These are phyloP conservation scores for Ophioninae sp. DNA, from an alignment of 2,888 invertebrate genomes.

Conservation along the genomic window DNA sequence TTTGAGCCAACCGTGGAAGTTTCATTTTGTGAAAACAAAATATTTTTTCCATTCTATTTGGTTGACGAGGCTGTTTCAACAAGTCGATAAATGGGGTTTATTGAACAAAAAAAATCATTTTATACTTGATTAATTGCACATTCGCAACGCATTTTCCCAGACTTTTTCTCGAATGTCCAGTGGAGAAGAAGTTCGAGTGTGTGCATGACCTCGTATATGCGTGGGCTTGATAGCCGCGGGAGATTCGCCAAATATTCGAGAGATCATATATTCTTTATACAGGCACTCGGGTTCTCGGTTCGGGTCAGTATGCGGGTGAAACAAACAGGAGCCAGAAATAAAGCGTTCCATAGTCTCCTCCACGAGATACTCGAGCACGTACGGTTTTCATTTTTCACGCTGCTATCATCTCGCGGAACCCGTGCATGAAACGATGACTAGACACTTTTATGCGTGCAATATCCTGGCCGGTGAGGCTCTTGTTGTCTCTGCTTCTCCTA, in stretches of 20 bases:
- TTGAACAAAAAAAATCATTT: background rate
- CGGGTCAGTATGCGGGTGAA: constrained; percentile 42
- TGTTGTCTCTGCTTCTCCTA: background rate
- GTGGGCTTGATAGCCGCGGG: constrained; percentile 28
- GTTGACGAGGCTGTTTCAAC: background rate
- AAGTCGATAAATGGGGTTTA: too few relatives aligned
- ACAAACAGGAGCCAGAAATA: constrained; percentile 51
- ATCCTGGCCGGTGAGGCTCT: constrained; percentile 46
- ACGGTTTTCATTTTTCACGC: constrained; percentile 67
- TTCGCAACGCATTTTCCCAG: constrained; percentile 11
- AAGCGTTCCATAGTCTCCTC: constrained; percentile 45
- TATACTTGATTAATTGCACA: constrained; percentile 39
- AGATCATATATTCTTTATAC: constrained; percentile 42
- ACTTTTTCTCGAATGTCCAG: constrained; percentile 7
- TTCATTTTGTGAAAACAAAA: background rate
- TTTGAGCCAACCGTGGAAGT: too few relatives aligned
- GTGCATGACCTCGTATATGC: background rate
- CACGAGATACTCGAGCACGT: constrained; percentile 65
- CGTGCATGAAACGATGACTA: constrained; percentile 61
- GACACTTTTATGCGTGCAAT: constrained; percentile 66
- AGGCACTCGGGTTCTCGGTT: constrained; percentile 31
- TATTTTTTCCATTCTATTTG: background rate
- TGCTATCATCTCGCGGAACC: constrained; percentile 59
- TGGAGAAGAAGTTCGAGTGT: background rate
- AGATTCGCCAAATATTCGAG: constrained; percentile 51